Evolutionary conservation across 2,113 vertebrate genomes (phyloP).

Genomic region (Penelope pileata): DNA sequence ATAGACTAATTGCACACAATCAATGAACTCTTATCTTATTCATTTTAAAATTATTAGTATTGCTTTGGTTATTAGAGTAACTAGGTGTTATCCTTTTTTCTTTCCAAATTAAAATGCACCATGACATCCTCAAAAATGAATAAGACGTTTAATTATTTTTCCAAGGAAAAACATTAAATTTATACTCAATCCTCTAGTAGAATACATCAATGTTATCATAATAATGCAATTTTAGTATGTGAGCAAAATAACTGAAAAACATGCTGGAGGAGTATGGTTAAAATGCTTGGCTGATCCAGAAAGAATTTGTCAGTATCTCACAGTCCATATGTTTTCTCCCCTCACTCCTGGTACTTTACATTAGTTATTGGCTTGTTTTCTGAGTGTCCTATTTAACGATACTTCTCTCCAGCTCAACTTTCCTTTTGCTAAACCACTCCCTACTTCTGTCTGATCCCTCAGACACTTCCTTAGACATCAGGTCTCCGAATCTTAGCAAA

Average conservation of each 20-base stretch:
- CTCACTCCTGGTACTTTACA: not conserved
- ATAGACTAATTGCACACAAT: constrained; percentile 58
- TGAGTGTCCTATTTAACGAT: not conserved
- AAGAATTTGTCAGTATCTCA: not conserved
- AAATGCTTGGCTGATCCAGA: not conserved
- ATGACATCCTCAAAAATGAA: not conserved
- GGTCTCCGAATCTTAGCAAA: not conserved
- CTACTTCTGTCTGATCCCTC: not conserved
- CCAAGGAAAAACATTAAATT: constrained; percentile 33
- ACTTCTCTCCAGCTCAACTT: not conserved
- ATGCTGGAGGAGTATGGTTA: not conserved
- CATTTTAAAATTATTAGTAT: constrained; percentile 56
- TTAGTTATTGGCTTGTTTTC: not conserved
- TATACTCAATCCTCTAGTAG: not conserved
- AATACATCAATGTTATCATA: not conserved
- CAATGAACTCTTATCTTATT: constrained; percentile 44
- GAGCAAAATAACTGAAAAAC: not conserved
- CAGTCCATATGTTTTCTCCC: not conserved
- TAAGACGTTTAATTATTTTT: constrained; percentile 66
- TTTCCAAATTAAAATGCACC: constrained; percentile 42
- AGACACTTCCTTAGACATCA: not conserved
- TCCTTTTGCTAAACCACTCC: not conserved
- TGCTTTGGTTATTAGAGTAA: constrained; percentile 56
- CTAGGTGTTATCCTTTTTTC: constrained; percentile 13
- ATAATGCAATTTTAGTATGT: not conserved